phyloP scores from a whole-genome alignment of 2,888 invertebrate species.

The Ophonus ardosiacus region DNA sequence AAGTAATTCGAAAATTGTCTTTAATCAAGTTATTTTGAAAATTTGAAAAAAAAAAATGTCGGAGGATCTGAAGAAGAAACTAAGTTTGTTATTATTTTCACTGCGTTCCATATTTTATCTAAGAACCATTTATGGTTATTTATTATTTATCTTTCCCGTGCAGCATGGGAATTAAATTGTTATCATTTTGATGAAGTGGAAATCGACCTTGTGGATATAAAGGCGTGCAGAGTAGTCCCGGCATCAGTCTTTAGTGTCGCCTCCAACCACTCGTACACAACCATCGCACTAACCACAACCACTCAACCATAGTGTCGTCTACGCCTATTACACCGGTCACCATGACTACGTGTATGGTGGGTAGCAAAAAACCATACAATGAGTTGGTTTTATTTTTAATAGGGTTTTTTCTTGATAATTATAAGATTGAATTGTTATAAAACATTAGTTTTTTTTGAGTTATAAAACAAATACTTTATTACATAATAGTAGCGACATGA shows the following conservation, averaged over 20 bases:
- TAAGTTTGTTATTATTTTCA: too few species aligned
- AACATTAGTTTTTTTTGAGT: too few species aligned
- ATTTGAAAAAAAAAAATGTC: too few species aligned
- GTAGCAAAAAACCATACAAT: not conserved
- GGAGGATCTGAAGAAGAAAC: too few species aligned
- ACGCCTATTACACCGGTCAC: not conserved
- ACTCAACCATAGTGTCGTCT: not conserved
- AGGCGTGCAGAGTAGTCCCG: not conserved
- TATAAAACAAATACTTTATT: too few species aligned
- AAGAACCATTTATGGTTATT: too few species aligned
- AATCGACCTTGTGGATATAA: conserved; percentile 56
- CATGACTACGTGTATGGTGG: conserved; percentile 48
- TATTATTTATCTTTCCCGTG: too few species aligned
- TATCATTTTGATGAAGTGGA: conserved; percentile 1
- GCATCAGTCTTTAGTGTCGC: conserved; percentile 42
- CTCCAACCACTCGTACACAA: not conserved
- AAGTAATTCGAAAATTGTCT: too few species aligned
- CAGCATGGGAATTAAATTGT: not conserved
- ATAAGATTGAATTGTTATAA: too few species aligned
- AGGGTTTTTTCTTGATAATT: not conserved
- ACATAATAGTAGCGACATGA: too few species aligned
- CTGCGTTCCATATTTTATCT: too few species aligned
- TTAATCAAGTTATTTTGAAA: too few species aligned
- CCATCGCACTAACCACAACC: not conserved
- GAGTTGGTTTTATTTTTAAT: not conserved